Base-by-base conservation (phyloP, 2,113 vertebrate species). In the Onychostoma macrolepis region DNA sequence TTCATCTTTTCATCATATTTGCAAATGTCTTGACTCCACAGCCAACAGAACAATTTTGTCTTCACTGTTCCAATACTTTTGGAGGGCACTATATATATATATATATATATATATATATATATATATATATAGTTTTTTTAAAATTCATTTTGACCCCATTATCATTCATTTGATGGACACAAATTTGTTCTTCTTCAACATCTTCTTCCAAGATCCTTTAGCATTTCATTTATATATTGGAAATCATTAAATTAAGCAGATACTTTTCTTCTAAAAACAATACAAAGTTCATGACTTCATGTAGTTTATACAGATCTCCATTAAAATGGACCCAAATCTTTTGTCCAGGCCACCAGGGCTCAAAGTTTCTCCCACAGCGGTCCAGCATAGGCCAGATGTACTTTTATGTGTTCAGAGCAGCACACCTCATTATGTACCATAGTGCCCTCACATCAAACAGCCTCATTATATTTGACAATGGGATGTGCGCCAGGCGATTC, bases 391-490 rank as follows among this genome's bases (percentile, higher is more conserved):
- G 82, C 93, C 91, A 94, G 93, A 93, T 92, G 91, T 90, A 93
- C 91, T 93, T 93, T 93, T 89, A 92, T 92, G 92, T 92, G 89
- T 91, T 91, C 92, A 91, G 90, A 91, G 90, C 91, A 89, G 92
- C 92, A 85, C 89, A 89, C 91, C 92, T 94, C 90, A 92, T 94
- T 91, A 93, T 79, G 26, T 87, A 83, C 88, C 79, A 56, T 76
- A 91, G 92, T 90, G 87, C 89, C 82, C 88, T 88, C 83, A 90
- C 93, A 93, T 93, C 91, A 93, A 92, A 93, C 88, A 81, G 87
- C 87, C 89, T 93, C 93, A 93, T 94, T 94, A 94, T 93, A 92
- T 92, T 91, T 86, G 90, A 93, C 81, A 87, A 93, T 77, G 88
- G 76, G 76, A 89, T 30, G 86, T 86, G 91, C 87, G 72, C 67